phyloP scores from a whole-genome alignment of 2,113 vertebrate species.

The Sapajus apella region DNA sequence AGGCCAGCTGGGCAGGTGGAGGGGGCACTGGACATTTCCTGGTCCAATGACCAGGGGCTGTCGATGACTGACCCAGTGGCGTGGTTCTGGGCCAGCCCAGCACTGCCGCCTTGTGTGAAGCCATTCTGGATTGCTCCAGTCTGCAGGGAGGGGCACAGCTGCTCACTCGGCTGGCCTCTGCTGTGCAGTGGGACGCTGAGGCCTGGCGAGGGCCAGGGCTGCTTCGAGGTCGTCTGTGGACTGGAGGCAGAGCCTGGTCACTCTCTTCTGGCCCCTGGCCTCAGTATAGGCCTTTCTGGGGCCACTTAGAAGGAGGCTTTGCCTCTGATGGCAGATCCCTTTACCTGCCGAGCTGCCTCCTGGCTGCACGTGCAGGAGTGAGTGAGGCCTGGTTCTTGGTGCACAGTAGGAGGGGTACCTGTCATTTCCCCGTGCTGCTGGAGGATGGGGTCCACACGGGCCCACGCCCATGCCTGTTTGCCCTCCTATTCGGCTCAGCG shows the following conservation, averaged over 20 bases:
- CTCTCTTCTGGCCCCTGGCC: background rate
- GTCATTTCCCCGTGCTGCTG: accelerated
- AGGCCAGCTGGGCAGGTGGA: accelerated
- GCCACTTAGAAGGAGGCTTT: accelerated
- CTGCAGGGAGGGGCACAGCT: no score
- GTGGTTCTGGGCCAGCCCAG: background rate
- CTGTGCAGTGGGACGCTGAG: accelerated
- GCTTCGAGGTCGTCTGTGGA: background rate
- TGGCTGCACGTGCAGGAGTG: accelerated
- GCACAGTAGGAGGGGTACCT: accelerated
- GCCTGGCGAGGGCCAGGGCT: background rate
- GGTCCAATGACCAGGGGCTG: accelerated
- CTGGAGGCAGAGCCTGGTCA: background rate
- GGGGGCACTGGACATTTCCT: background rate
- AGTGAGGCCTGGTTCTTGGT: background rate
- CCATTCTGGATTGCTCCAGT: background rate
- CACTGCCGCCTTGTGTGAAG: background rate
- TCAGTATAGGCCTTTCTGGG: background rate
- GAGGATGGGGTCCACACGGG: accelerated
- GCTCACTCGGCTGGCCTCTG: accelerated
- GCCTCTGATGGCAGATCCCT: accelerated
- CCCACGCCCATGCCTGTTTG: background rate
- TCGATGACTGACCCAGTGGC: accelerated
- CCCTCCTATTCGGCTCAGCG: background rate
- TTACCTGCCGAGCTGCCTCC: background rate